Evolutionary conservation across 2,888 invertebrate genomes (phyloP), one percentile per base, ranked within the genome.

Genomic region (Xanthia icteritia): DNA sequence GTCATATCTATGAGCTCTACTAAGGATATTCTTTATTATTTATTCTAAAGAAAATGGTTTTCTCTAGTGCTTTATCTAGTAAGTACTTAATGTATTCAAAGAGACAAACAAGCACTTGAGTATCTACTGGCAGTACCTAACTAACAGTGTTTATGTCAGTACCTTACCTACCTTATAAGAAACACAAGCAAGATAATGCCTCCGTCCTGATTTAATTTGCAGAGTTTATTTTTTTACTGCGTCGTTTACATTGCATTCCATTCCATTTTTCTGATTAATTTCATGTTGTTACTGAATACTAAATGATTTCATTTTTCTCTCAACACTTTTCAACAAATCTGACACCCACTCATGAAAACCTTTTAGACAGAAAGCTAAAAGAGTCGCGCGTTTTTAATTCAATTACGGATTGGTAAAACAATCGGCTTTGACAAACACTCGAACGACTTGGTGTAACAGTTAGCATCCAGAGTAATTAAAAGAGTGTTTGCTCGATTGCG

Each of bases 401-500:
- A 86, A 83, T 76, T 54, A 39, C 15, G 42, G 76, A 45, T 45
- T 63, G 71, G 61, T 72, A 66, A 82, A 82, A 85, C 76, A 76
- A 73, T 76, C 68, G 60, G 23, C 58, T 42, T 56, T 45, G 36
- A 42, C 79, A 76, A 84, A 79, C 68, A 84, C 56, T 75, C n/a
- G 45, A 27, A 70, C 54, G 74, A 75, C 66, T 76, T 84, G 72
- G 58, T 67, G 73, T 72, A 80, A 80, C 79, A 76, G 79, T 82
- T 76, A 77, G 78, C 72, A 76, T 76, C 78, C 65, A 63, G 75
- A 64, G 83, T 83, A 84, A 85, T 82, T 56, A 56, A 81, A 78
- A 77, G 77, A 84, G 83, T 86, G 84, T 89, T 87, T 84, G 79
- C 79, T 84, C 82, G 84, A 84, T 63, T 79, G 84, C 79, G 79